Percentiles rank a stretch among this genome's conserved stretches.
These are phyloP conservation scores for Eulemur coronatus DNA, from an alignment of 2,797 vertebrate genomes.

Conservation along the genomic window DNA sequence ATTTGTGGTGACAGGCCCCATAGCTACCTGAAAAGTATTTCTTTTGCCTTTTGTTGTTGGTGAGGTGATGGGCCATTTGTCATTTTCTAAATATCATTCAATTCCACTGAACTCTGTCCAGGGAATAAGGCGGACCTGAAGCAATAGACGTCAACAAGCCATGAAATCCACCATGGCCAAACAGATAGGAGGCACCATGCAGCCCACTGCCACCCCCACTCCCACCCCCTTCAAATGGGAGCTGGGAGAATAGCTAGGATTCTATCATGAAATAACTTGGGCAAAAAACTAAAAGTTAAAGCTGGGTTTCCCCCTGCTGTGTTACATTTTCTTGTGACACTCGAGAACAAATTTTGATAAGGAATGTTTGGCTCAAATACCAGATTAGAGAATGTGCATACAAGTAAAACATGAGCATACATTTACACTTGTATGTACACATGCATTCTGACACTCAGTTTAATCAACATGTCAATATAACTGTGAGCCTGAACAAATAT, in stretches of 20 bases:
- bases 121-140: background rate
- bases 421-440: background rate
- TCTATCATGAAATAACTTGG: background rate
- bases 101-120: slow-evolving; percentile 34
- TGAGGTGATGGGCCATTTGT: slow-evolving; percentile 25
- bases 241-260: background rate
- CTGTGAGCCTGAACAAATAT: background rate
- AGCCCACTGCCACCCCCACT: background rate
- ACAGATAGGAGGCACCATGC: background rate
- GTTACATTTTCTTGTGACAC: background rate
- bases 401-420: background rate
- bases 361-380: background rate
- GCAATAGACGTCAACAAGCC: background rate
- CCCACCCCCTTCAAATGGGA: background rate
- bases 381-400: background rate
- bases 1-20: background rate
- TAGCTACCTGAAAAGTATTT: background rate
- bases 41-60: slow-evolving; percentile 17
- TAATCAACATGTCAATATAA: background rate
- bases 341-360: slow-evolving; percentile 17
- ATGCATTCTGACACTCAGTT: background rate
- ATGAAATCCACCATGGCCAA: background rate
- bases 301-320: background rate
- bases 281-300: background rate
- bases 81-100: background rate